These are phyloP conservation scores for Athetis lepigone DNA, from an alignment of 2,888 invertebrate genomes.

Conservation along the genomic window DNA sequence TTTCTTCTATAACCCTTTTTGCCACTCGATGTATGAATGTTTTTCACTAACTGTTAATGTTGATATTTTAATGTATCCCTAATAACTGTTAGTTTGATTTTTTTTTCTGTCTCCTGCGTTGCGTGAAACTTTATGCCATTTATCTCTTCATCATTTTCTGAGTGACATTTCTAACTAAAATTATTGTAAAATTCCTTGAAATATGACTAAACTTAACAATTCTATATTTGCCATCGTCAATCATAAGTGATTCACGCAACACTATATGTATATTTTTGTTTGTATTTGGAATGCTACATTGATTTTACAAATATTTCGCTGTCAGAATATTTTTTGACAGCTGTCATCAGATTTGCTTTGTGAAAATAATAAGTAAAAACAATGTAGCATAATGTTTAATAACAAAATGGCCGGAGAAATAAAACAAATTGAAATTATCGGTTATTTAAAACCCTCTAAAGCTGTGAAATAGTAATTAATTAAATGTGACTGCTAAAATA, in stretches of 20 bases:
- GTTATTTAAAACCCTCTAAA: neutral
- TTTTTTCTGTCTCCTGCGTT: conserved; percentile 62
- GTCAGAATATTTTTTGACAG: neutral
- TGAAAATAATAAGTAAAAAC: neutral
- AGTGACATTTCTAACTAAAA: neutral
- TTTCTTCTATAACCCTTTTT: conserved; percentile 87
- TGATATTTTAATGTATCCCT: conserved; percentile 82
- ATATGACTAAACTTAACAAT: conserved; percentile 22
- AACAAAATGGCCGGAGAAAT: conserved; percentile 56
- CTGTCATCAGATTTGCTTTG: neutral
- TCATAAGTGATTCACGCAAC: conserved; percentile 67
- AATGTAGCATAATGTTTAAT: conserved; percentile 41
- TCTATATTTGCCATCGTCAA: conserved; percentile 34
- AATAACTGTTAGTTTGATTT: conserved; percentile 70
- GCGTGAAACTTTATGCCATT: conserved; percentile 60
- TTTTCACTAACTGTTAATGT: conserved; percentile 91
- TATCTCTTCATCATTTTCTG: neutral
- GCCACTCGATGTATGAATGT: conserved; percentile 90
- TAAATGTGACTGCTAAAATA: too few species aligned
- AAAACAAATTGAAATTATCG: neutral
- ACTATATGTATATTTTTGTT: conserved; percentile 61
- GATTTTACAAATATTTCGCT: conserved; percentile 39
- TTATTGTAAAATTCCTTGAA: conserved; percentile 7
- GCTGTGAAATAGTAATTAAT: too few species aligned
- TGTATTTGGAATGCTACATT: conserved; percentile 51